These are phyloP conservation scores for Hermetia illucens DNA, from an alignment of 1,140 invertebrate species.

Conservation along the genomic window DNA sequence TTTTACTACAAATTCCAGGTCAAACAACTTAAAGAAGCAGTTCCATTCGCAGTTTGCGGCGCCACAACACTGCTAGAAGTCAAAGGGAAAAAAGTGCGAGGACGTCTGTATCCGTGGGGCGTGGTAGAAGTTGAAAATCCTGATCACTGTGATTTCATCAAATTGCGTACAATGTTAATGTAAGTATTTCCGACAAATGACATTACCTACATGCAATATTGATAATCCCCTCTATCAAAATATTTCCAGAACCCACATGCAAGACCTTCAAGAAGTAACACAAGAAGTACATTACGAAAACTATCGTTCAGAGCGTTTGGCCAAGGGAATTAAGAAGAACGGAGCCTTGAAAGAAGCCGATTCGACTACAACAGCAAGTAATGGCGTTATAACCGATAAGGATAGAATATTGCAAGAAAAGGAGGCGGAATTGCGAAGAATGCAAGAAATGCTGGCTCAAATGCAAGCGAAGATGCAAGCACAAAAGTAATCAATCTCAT, in stretches of 20 bases:
- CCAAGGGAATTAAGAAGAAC: conserved; percentile 52
- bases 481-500: no score
- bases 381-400: conserved; percentile 46
- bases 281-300: conserved; percentile 96
- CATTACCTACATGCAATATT: neutral
- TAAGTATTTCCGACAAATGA: conserved; percentile 32
- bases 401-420: conserved; percentile 78
- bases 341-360: conserved; percentile 13
- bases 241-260: conserved; percentile 73
- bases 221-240: conserved; percentile 2
- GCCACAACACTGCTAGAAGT: conserved; percentile 87
- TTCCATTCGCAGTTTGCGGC: conserved; percentile 98
- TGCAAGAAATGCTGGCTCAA: conserved; percentile 89
- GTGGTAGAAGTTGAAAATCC: conserved; percentile 99
- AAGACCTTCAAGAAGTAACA: conserved; percentile 90
- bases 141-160: conserved; percentile 97
- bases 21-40: conserved; percentile 78
- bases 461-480: conserved; percentile 88
- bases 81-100: conserved; percentile 75
- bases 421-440: conserved; percentile 75
- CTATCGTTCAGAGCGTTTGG: conserved; percentile 76
- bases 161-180: conserved; percentile 95
- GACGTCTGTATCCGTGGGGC: conserved; percentile 94
- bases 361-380: conserved; percentile 21
- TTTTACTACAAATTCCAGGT: conserved; percentile 35